These are phyloP conservation scores for Micronisus gabar DNA, from an alignment of 2,113 vertebrate genomes.

Conservation along the genomic window DNA sequence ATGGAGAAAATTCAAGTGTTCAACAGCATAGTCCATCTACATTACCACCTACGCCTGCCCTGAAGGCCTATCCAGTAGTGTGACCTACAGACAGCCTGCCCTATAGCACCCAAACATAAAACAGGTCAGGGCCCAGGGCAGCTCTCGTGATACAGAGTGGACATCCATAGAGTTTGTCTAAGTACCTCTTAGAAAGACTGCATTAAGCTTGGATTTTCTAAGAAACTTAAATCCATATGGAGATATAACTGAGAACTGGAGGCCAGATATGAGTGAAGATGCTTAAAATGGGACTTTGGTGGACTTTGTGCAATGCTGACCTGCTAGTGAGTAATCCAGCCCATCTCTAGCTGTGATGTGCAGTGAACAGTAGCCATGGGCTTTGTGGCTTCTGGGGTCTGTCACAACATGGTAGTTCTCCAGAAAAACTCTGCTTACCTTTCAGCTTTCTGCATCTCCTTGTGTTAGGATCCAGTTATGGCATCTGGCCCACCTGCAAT, in stretches of 20 bases:
- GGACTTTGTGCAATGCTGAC: fast-evolving
- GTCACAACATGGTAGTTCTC: background rate
- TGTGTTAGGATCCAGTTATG: background rate
- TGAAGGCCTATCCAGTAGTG: fast-evolving
- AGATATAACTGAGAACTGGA: background rate
- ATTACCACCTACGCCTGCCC: background rate
- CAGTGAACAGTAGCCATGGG: fast-evolving
- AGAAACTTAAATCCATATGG: background rate
- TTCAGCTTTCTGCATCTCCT: background rate
- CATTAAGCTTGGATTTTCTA: background rate
- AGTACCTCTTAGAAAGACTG: background rate
- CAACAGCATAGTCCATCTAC: background rate
- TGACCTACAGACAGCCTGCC: background rate
- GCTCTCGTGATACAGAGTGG: background rate
- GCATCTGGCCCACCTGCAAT: background rate
- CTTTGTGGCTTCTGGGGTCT: background rate
- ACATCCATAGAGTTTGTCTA: background rate
- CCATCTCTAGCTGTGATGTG: background rate
- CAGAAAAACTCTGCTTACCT: background rate
- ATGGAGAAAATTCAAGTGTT: background rate
- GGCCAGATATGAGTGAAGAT: background rate
- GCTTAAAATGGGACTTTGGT: background rate
- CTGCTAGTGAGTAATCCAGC: background rate
- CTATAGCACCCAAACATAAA: background rate
- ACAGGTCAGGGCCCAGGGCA: background rate